Percentiles rank a stretch among this genome's conserved stretches.
These are phyloP conservation scores for Falco cherrug DNA, from an alignment of 2,797 vertebrate genomes.

Conservation along the genomic window DNA sequence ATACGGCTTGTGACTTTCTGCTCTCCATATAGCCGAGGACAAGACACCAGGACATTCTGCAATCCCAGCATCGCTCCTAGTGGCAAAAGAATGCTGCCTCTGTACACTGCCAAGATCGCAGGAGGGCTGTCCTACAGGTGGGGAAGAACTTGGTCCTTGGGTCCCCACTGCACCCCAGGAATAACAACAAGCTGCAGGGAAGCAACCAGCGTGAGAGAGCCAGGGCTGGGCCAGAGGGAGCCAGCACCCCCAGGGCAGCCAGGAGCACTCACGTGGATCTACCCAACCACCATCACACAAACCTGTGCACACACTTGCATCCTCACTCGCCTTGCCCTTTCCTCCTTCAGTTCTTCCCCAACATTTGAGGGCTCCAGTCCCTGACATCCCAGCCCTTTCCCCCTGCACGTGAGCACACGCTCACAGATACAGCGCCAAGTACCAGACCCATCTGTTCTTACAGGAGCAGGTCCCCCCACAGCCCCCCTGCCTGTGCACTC, in stretches of 20 bases:
- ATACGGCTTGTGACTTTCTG: not conserved
- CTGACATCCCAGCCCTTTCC: not conserved
- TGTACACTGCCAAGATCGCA: accelerated
- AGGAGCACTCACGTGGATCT: not conserved
- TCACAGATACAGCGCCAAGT: not conserved
- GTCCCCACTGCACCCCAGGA: not conserved
- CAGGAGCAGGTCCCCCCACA: not conserved
- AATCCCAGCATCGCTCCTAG: not conserved
- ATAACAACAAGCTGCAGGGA: not conserved
- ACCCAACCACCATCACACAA: not conserved
- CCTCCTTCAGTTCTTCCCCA: not conserved
- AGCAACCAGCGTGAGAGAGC: not conserved
- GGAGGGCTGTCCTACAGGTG: not conserved
- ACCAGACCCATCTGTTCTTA: not conserved
- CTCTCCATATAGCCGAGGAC: not conserved
- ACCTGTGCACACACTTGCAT: not conserved
- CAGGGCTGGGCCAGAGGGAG: not conserved
- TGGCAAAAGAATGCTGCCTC: not conserved
- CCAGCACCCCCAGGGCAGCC: not conserved
- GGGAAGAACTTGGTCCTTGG: not conserved
- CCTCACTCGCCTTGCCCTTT: not conserved
- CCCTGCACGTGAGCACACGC: not conserved
- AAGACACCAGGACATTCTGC: not conserved
- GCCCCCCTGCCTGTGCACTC: not conserved
- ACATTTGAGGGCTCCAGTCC: not conserved